phyloP scores from a whole-genome alignment of 2,113 vertebrate species.

The Ceyx cyanopectus region DNA sequence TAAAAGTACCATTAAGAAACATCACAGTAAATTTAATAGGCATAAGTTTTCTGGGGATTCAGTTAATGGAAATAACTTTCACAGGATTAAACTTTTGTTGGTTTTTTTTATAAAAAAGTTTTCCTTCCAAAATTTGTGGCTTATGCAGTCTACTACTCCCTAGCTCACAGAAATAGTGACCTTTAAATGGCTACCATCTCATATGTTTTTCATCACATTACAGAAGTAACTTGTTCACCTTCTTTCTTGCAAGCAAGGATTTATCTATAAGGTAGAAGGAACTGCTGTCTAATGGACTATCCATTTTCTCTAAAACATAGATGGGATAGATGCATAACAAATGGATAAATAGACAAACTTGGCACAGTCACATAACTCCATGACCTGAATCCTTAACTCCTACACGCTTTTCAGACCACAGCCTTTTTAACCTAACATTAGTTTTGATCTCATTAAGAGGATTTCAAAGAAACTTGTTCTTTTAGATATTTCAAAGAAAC shows the following conservation, averaged over 20 bases:
- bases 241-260: background rate
- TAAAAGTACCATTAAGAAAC: background rate
- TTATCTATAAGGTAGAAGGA: background rate
- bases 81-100: background rate
- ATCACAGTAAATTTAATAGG: background rate
- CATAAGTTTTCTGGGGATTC: background rate
- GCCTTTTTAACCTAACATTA: background rate
- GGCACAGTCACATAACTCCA: background rate
- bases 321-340: background rate
- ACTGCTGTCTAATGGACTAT: background rate
- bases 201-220: background rate
- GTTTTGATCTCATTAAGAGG: background rate
- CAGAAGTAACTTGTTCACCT: background rate
- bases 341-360: background rate
- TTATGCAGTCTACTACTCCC: background rate
- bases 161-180: background rate
- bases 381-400: background rate
- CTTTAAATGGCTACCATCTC: background rate
- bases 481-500: background rate
- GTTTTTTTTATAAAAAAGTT: background rate
- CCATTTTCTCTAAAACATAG: background rate
- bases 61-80: background rate
- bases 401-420: background rate
- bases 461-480: background rate
- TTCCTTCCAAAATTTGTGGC: background rate